These are phyloP conservation scores for Lydus trimaculatus DNA, from an alignment of 2,888 invertebrate genomes.

Conservation along the genomic window DNA sequence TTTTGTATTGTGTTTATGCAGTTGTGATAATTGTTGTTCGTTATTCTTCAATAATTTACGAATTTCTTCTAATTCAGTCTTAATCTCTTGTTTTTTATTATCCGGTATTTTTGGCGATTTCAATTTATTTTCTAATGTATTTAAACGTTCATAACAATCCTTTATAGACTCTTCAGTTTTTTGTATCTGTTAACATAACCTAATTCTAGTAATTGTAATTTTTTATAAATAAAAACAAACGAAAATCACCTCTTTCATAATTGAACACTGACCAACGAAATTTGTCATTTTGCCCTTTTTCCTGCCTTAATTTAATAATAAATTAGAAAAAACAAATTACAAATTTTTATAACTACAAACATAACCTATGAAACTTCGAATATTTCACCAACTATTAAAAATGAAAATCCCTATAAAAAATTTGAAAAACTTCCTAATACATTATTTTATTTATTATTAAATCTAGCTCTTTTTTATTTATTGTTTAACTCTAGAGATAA, in stretches of 20 bases:
- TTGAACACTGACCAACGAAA: slow-evolving; percentile 35
- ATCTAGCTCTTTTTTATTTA: not conserved
- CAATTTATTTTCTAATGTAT: slow-evolving; percentile 49
- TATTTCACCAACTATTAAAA: not conserved
- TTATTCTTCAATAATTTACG: slow-evolving; percentile 52
- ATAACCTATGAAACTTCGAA: not conserved
- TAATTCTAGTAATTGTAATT: not conserved
- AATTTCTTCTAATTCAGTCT: slow-evolving; percentile 52
- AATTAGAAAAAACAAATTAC: not conserved
- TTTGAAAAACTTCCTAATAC: not conserved
- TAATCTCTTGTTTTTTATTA: slow-evolving; percentile 44
- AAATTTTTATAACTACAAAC: not conserved
- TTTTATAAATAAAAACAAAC: not conserved
- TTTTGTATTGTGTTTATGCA: slow-evolving; percentile 51
- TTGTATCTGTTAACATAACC: slow-evolving; percentile 43
- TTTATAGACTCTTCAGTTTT: slow-evolving; percentile 53
- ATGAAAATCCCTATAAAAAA: not conserved
- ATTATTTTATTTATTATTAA: not conserved
- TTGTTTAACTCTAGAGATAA: not conserved
- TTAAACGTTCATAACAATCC: slow-evolving; percentile 48
- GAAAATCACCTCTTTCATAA: slow-evolving; percentile 39
- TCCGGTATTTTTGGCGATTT: slow-evolving; percentile 41
- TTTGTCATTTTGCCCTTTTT: slow-evolving; percentile 11
- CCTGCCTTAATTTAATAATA: not conserved
- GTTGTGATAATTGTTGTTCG: slow-evolving; percentile 50